Percentiles rank a stretch among this genome's conserved stretches.
phyloP scores from a whole-genome alignment of 2,113 vertebrate genomes.

The Aramus guarauna region DNA sequence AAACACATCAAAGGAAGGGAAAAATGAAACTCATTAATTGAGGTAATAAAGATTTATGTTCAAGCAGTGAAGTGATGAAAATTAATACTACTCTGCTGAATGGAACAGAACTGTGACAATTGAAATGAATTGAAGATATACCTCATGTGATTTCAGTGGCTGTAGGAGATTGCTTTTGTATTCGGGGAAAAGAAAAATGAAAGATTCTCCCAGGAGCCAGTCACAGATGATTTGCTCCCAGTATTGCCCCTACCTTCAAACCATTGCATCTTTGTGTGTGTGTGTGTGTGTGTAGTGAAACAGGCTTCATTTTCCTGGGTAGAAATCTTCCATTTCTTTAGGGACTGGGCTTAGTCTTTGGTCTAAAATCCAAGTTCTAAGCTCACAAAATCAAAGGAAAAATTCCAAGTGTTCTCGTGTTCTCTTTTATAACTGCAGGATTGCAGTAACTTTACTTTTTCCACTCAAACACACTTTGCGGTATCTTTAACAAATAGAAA shows the following conservation, averaged over 20 bases:
- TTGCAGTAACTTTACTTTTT: background rate
- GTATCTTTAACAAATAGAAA: background rate
- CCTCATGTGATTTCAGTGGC: background rate
- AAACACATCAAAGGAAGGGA: background rate
- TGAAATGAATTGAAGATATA: conserved; percentile 7
- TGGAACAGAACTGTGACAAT: background rate
- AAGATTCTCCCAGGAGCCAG: background rate
- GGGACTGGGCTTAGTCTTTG: background rate
- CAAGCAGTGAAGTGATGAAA: conserved; percentile 16
- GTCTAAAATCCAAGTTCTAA: background rate
- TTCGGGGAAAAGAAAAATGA: background rate
- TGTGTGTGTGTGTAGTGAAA: background rate
- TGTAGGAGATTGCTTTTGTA: background rate
- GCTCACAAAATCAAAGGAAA: background rate
- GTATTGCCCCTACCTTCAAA: background rate
- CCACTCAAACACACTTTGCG: background rate
- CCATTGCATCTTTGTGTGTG: background rate
- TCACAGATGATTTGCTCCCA: background rate
- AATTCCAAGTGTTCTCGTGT: background rate
- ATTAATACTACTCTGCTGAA: background rate
- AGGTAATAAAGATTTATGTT: conserved; percentile 38
- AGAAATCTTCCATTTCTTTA: background rate
- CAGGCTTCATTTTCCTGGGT: background rate
- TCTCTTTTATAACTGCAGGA: background rate
- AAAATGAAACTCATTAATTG: conserved; percentile 31